Evolutionary conservation across 2,888 invertebrate species (phyloP).

Genomic region (Microchrysa polita): DNA sequence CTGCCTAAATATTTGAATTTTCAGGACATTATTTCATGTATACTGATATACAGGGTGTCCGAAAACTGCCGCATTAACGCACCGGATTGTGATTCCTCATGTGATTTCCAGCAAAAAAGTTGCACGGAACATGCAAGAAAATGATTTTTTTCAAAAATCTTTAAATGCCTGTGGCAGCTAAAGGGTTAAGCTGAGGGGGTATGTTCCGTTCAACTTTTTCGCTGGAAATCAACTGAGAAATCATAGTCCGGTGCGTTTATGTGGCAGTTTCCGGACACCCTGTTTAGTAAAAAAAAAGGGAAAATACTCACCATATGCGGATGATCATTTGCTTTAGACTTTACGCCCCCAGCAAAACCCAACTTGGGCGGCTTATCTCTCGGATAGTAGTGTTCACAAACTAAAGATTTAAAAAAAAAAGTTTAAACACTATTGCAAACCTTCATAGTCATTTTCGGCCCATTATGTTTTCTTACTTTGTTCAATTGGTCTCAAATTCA

Average conservation of each 20-base stretch:
- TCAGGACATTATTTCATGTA: not conserved
- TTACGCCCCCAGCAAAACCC: conserved; percentile 58
- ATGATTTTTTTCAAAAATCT: too few relatives aligned
- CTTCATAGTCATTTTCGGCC: not conserved
- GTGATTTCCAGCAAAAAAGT: too few relatives aligned
- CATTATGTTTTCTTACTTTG: not conserved
- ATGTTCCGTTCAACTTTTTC: too few relatives aligned
- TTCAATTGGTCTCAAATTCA: not conserved
- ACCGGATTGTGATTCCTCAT: too few relatives aligned
- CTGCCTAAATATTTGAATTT: too few relatives aligned
- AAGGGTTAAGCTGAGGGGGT: too few relatives aligned
- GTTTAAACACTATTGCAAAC: not conserved
- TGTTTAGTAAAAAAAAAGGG: not conserved
- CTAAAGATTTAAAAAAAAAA: not conserved
- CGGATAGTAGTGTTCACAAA: conserved; percentile 39
- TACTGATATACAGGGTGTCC: not conserved
- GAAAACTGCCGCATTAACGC: too few relatives aligned
- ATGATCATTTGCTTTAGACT: conserved; percentile 60
- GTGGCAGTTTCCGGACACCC: too few relatives aligned
- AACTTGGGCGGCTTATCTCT: not conserved
- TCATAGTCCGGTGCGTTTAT: too few relatives aligned
- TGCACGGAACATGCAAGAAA: too few relatives aligned
- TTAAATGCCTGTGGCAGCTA: too few relatives aligned
- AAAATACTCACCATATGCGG: conserved; percentile 58
- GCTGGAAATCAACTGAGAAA: too few relatives aligned